Conservation (phyloP, 1,140 invertebrate genomes). For the Leptinotarsa lineolata region DNA sequence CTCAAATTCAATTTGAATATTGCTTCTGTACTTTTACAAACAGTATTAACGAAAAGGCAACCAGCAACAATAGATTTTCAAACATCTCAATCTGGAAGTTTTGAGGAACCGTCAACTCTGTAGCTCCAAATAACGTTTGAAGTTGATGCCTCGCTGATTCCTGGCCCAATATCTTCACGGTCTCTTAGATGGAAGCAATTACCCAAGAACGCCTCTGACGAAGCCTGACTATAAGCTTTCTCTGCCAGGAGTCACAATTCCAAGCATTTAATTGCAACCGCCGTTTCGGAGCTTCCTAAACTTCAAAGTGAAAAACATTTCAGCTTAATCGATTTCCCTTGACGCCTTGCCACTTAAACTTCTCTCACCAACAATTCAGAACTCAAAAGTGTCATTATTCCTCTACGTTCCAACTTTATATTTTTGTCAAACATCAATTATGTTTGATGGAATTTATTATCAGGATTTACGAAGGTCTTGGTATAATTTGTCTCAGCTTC, state of each 20-base stretch:
- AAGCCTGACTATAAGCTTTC: conserved; percentile 18
- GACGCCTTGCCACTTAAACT: conserved; percentile 46
- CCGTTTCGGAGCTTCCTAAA: conserved; percentile 43
- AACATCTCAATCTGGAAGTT: no score
- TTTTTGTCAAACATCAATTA: conserved; percentile 23
- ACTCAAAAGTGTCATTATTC: conserved; percentile 32
- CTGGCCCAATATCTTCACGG: not conserved
- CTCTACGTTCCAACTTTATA: conserved; percentile 18
- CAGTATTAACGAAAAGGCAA: no score
- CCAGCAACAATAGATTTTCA: no score
- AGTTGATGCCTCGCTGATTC: no score
- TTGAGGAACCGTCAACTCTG: no score
- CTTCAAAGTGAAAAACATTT: conserved; percentile 50
- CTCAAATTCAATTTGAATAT: no score
- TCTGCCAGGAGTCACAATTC: conserved; percentile 27
- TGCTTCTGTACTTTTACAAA: no score
- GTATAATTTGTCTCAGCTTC: not conserved
- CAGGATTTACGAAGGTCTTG: not conserved
- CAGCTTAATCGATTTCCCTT: conserved; percentile 47
- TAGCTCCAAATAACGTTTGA: no score
- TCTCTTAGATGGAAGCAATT: not conserved
- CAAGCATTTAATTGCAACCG: conserved; percentile 46
- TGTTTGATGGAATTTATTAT: conserved; percentile 17
- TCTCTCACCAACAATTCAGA: conserved; percentile 24
- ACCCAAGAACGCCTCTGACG: not conserved